A percentile compares a stretch with the other conserved stretches of the same genome.
phyloP scores from a whole-genome alignment of 2,888 invertebrate genomes.

The Hoplodrina ambigua region DNA sequence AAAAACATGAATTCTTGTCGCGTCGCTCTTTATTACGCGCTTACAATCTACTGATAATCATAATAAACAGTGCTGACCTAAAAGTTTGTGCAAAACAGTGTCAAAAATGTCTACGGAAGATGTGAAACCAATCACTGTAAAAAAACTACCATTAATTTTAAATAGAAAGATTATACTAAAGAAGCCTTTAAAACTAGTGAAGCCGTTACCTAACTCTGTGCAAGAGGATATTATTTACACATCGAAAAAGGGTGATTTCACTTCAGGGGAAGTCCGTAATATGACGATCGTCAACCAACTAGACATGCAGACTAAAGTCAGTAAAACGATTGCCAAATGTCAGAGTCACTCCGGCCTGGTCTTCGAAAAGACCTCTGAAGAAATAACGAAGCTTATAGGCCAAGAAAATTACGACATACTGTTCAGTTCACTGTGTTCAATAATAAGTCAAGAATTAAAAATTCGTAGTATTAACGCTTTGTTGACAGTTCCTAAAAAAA shows the following conservation, averaged over 20 bases:
- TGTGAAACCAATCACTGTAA: constrained; percentile 46
- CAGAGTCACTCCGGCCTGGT: constrained; percentile 44
- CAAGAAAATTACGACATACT: constrained; percentile 79
- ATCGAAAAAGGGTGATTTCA: constrained; percentile 67
- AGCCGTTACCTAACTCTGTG: constrained; percentile 20
- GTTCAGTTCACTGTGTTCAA: constrained; percentile 77
- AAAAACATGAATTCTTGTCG: constrained; percentile 29
- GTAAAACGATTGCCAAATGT: constrained; percentile 75
- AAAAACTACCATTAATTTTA: constrained; percentile 52
- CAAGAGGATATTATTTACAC: constrained; percentile 57
- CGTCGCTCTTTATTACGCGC: not conserved
- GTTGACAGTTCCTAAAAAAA: constrained; percentile 66
- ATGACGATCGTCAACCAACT: constrained; percentile 71
- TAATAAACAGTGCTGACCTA: constrained; percentile 33
- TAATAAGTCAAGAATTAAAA: constrained; percentile 78
- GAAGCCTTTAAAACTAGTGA: constrained; percentile 48
- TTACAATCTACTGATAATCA: not conserved
- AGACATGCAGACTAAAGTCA: constrained; percentile 54
- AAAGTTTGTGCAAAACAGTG: constrained; percentile 9
- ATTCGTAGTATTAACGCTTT: constrained; percentile 77
- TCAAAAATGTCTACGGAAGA: constrained; percentile 53
- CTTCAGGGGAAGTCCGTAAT: constrained; percentile 72
- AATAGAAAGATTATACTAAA: constrained; percentile 49
- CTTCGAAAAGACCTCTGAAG: constrained; percentile 75
- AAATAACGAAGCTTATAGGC: constrained; percentile 76